phyloP scores from a whole-genome alignment of 1,140 invertebrate genomes.

The Drosophila lowei region DNA sequence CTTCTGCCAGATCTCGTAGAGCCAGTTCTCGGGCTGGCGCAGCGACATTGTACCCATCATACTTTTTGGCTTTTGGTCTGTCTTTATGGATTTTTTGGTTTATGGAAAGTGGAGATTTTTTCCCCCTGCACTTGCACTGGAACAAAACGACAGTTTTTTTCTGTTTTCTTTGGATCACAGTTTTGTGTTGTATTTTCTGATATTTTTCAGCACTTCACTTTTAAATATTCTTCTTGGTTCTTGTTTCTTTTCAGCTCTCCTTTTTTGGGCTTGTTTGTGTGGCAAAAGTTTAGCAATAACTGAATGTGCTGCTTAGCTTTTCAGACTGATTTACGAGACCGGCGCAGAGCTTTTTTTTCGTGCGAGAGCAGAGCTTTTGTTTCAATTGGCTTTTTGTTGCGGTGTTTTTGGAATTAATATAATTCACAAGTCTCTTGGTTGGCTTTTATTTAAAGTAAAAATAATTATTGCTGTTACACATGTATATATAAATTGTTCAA shows the following conservation, averaged over 20 bases:
- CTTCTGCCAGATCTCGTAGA: slow-evolving; percentile 87
- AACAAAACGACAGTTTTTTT: slow-evolving; percentile 8
- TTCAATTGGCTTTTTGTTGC: slow-evolving; percentile 18
- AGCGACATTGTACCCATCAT: slow-evolving; percentile 82
- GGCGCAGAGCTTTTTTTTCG: slow-evolving; percentile 70
- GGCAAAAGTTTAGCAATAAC: slow-evolving; percentile 80
- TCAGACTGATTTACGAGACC: slow-evolving; percentile 68
- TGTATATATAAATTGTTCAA: slow-evolving; percentile 17
- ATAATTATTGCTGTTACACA: slow-evolving; percentile 20
- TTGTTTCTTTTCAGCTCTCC: slow-evolving; percentile 23
- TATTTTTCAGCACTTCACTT: slow-evolving; percentile 43
- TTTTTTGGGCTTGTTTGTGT: slow-evolving; percentile 48
- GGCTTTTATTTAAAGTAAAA: slow-evolving; percentile 41
- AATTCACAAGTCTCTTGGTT: slow-evolving; percentile 62
- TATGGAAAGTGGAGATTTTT: slow-evolving; percentile 17
- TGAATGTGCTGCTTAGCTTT: slow-evolving; percentile 65
- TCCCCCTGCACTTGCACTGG: slow-evolving; percentile 31
- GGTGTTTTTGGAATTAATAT: slow-evolving; percentile 60
- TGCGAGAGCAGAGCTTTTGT: slow-evolving; percentile 37
- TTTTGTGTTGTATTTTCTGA: slow-evolving; percentile 29
- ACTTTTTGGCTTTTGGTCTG: slow-evolving; percentile 32
- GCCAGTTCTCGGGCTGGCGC: slow-evolving; percentile 84
- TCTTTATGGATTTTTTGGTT: slow-evolving; percentile 23
- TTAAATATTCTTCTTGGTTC: slow-evolving; percentile 9
- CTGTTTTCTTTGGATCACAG: slow-evolving; percentile 34